Conservation (phyloP, 2,888 invertebrate genomes). For the Ophioninae sp. region DNA sequence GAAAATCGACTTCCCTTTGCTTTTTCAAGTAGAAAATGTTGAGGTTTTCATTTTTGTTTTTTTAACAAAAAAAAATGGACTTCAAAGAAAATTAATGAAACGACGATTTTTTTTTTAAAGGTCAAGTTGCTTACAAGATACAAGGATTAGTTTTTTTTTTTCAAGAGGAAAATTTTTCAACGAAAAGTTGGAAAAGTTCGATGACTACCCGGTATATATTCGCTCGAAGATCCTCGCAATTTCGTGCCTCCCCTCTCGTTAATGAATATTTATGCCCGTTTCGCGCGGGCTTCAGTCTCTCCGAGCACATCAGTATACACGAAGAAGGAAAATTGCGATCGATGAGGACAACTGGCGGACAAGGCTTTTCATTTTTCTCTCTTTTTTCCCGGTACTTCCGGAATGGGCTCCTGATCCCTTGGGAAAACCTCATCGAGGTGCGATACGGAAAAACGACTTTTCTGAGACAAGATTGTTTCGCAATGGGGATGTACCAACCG, state of each 20-base stretch:
- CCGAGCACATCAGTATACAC: neutral
- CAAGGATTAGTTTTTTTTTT: neutral
- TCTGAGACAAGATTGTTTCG: neutral
- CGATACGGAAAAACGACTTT: neutral
- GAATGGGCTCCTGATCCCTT: neutral
- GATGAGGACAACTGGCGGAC: conserved; percentile 2
- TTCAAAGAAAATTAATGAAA: too few relatives aligned
- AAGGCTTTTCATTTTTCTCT: neutral
- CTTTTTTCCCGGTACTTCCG: neutral
- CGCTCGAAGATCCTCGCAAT: neutral
- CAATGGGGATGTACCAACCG: neutral
- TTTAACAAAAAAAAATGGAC: too few relatives aligned
- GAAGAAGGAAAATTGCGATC: conserved; percentile 52
- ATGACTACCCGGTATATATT: neutral
- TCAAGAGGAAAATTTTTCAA: too few relatives aligned
- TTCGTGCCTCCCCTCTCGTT: conserved; percentile 43
- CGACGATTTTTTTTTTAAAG: neutral
- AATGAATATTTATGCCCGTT: conserved; percentile 72
- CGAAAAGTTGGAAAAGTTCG: too few relatives aligned
- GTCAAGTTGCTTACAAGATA: neutral
- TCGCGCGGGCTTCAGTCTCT: conserved; percentile 57
- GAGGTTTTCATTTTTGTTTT: too few relatives aligned
- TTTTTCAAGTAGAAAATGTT: too few relatives aligned
- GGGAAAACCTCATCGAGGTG: neutral
- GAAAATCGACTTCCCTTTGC: too few relatives aligned